phyloP scores from a whole-genome alignment of 2,888 invertebrate species.

The Malthinus seriepunctatus region DNA sequence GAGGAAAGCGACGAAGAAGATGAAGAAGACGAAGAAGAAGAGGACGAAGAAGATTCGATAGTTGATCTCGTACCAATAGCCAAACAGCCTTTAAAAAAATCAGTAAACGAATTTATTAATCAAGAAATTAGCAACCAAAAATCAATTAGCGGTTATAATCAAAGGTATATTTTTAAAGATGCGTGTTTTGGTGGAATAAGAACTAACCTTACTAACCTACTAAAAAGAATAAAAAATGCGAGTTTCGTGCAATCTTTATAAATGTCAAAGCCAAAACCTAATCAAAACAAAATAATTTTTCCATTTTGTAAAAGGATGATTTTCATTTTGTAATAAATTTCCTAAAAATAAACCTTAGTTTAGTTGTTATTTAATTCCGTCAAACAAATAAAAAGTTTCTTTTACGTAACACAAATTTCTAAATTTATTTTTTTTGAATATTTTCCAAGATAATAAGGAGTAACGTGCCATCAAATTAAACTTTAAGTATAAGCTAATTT shows the following conservation, averaged over 20 bases:
- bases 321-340: background rate
- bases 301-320: background rate
- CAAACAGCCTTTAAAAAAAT: constrained; percentile 16
- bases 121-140: constrained; percentile 27
- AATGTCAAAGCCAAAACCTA: too few species aligned
- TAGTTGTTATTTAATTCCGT: background rate
- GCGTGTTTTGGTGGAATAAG: constrained; percentile 4
- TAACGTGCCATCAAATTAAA: background rate
- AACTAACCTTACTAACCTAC: constrained; percentile 14
- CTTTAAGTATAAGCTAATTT: background rate
- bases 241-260: background rate
- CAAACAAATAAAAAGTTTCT: too few species aligned
- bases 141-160: constrained; percentile 12
- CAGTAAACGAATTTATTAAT: constrained; percentile 30
- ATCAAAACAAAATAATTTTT: constrained; percentile 1
- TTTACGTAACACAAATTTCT: background rate
- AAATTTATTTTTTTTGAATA: constrained; percentile 2
- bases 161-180: constrained; percentile 21
- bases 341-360: background rate
- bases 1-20: constrained; percentile 35
- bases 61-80: constrained; percentile 15
- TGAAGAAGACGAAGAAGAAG: constrained; percentile 34
- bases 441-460: background rate
- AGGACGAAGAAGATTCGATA: constrained; percentile 33
- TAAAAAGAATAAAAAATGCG: background rate